phyloP scores from a whole-genome alignment of 92 coral and sea anemone genomes.

The Porites evermanni region DNA sequence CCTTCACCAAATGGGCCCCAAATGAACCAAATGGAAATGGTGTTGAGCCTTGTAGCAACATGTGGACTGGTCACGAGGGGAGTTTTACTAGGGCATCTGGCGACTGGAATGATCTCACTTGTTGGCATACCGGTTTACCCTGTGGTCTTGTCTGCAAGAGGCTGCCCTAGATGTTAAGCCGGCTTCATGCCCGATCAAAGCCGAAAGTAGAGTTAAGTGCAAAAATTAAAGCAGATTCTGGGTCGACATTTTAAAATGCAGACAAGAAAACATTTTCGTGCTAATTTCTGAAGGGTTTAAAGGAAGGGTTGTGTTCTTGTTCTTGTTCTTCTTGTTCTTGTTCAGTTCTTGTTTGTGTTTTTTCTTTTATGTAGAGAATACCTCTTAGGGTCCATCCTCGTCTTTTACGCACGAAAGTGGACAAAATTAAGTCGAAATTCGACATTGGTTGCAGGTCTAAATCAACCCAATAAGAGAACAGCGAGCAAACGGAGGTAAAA shows the following conservation, averaged over 20 bases:
- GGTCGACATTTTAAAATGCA: background rate
- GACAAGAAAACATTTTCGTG: background rate
- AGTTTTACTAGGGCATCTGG: background rate
- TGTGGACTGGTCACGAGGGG: background rate
- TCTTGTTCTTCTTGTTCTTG: no score
- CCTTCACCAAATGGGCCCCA: background rate
- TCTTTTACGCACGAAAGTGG: no score
- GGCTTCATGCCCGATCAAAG: background rate
- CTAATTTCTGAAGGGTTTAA: no score
- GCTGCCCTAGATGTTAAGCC: background rate
- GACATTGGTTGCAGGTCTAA: no score
- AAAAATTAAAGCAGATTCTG: no score
- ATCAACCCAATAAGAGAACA: no score
- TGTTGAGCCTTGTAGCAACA: background rate
- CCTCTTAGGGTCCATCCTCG: no score
- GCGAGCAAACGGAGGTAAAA: no score
- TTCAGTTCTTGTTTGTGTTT: no score
- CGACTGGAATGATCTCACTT: background rate
- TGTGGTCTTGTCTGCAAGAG: background rate
- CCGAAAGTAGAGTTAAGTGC: background rate
- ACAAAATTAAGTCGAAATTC: no score
- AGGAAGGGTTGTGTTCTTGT: no score
- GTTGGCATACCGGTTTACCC: background rate
- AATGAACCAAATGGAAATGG: background rate
- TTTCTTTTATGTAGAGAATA: no score